Conservation (phyloP, 2,113 vertebrate species). For the Balaeniceps rex region DNA sequence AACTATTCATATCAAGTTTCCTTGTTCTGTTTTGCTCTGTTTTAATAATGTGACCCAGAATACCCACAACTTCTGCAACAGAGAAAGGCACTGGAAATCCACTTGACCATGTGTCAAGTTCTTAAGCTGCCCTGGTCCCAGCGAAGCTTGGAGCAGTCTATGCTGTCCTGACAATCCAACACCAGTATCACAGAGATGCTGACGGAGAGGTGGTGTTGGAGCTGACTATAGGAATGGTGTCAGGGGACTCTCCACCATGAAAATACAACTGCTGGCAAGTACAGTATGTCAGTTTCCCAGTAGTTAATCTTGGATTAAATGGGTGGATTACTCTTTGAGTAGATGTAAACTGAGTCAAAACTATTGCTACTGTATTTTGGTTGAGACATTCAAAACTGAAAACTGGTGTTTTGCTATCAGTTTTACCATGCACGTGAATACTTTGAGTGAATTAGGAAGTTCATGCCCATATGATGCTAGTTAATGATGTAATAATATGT, state of each 20-base stretch:
- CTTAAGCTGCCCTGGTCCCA: not conserved
- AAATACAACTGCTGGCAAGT: not conserved
- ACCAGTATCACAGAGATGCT: not conserved
- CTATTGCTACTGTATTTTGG: not conserved
- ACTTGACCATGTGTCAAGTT: not conserved
- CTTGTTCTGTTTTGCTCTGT: not conserved
- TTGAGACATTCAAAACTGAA: not conserved
- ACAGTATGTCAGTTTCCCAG: not conserved
- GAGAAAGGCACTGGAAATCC: not conserved
- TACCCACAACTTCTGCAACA: rapidly evolving
- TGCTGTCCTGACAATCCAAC: not conserved
- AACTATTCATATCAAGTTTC: not conserved
- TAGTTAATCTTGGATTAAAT: not conserved
- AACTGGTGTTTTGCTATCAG: not conserved
- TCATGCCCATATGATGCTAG: not conserved
- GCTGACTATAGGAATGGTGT: not conserved
- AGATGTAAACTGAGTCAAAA: not conserved
- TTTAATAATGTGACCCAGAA: not conserved
- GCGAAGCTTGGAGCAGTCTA: not conserved
- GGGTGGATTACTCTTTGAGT: not conserved
- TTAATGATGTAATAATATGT: not conserved
- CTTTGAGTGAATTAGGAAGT: not conserved
- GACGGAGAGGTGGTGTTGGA: not conserved
- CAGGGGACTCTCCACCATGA: not conserved
- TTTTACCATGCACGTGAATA: not conserved